These are phyloP conservation scores for Arge pagana DNA, from an alignment of 2,888 invertebrate genomes.

Conservation along the genomic window DNA sequence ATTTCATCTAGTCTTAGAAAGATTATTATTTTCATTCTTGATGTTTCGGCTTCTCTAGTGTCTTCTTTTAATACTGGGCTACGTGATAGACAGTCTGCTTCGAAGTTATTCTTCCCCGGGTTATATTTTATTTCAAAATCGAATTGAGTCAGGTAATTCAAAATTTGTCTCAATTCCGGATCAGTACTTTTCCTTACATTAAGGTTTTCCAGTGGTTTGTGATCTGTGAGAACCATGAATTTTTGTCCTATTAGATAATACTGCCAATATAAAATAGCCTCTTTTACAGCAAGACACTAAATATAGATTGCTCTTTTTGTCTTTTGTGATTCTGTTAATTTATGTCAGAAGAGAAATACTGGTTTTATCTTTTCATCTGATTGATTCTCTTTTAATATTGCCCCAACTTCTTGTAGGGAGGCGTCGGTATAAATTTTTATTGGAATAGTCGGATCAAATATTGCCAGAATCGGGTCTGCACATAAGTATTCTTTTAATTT, in stretches of 20 bases:
- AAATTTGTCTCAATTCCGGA: slow-evolving; percentile 6
- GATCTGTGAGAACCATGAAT: slow-evolving; percentile 17
- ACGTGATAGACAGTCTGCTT: slow-evolving; percentile 20
- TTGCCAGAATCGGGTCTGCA: slow-evolving; percentile 30
- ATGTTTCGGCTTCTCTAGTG: background rate
- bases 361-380: slow-evolving; percentile 26
- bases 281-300: slow-evolving; percentile 30
- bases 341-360: slow-evolving; percentile 31
- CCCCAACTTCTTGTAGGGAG: slow-evolving; percentile 26
- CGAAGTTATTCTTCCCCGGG: slow-evolving; percentile 16
- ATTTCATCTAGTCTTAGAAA: slow-evolving; percentile 16
- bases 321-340: slow-evolving; percentile 29
- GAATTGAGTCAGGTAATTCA: slow-evolving; percentile 21
- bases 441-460: slow-evolving; percentile 29
- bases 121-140: slow-evolving; percentile 22
- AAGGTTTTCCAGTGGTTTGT: slow-evolving; percentile 24
- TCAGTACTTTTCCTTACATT: slow-evolving; percentile 23
- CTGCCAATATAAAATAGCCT: slow-evolving; percentile 24
- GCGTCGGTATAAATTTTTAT: slow-evolving; percentile 33
- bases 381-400: slow-evolving; percentile 33
- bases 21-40: slow-evolving; percentile 1
- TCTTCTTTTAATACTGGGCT: slow-evolving; percentile 20
- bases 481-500: slow-evolving; percentile 32
- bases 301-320: slow-evolving; percentile 32
- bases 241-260: slow-evolving; percentile 21